Percentiles rank a stretch among this genome's conserved stretches.
These are phyloP conservation scores for Porites australiensis DNA, from an alignment of 64 coral and sea anemone genomes.

Conservation along the genomic window DNA sequence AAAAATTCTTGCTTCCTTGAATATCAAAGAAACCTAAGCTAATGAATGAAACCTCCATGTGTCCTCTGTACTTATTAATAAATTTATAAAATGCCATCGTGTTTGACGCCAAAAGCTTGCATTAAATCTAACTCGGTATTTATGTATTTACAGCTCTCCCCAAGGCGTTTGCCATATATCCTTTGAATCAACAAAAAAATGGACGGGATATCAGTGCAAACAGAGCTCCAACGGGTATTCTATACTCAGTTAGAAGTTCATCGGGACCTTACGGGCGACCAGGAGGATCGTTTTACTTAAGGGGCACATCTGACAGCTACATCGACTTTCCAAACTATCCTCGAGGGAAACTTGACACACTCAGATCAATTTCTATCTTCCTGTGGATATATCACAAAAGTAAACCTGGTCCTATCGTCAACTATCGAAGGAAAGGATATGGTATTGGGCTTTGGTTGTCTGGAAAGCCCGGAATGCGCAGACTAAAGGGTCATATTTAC, in stretches of 20 bases:
- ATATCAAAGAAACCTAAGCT: too few species aligned
- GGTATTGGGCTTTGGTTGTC: slow-evolving; percentile 51
- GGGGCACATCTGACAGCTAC: slow-evolving; percentile 57
- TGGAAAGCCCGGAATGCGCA: neutral
- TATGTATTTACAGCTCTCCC: slow-evolving; percentile 41
- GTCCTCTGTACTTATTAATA: too few species aligned
- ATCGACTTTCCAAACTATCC: slow-evolving; percentile 74
- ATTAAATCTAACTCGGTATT: neutral
- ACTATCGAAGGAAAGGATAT: slow-evolving; percentile 46
- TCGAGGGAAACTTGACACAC: slow-evolving; percentile 70
- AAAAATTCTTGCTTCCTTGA: too few species aligned
- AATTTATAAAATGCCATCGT: too few species aligned
- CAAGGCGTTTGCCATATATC: slow-evolving; percentile 50
- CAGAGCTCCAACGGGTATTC: slow-evolving; percentile 54
- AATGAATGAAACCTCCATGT: too few species aligned
- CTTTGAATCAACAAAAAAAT: slow-evolving; percentile 36
- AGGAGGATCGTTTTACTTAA: slow-evolving; percentile 60
- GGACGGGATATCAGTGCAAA: slow-evolving; percentile 63
- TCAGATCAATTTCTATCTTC: slow-evolving; percentile 51
- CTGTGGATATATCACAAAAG: slow-evolving; percentile 49
- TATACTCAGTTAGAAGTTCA: neutral
- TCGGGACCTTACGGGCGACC: slow-evolving; percentile 57
- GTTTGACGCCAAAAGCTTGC: neutral
- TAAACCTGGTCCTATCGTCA: slow-evolving; percentile 60
- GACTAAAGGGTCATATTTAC: slow-evolving; percentile 30